Percentiles rank a stretch among this genome's conserved stretches.
Conservation (phyloP, 2,113 vertebrate species). For the Saimiri boliviensis region DNA sequence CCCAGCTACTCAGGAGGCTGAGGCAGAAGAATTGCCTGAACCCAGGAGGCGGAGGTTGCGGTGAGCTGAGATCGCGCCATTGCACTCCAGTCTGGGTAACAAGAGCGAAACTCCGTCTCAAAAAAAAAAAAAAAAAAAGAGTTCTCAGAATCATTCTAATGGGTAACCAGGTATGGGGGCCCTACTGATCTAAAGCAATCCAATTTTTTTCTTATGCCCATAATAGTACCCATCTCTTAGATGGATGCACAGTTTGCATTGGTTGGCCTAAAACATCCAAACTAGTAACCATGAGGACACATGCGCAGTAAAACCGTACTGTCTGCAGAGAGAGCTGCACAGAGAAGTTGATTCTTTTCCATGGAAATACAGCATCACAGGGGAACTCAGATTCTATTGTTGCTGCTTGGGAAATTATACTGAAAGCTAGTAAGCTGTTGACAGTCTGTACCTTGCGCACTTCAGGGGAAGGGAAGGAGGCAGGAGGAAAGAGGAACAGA, state of each 20-base stretch:
- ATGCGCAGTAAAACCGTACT: neutral
- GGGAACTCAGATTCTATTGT: neutral
- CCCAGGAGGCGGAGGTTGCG: too few relatives aligned
- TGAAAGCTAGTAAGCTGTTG: neutral
- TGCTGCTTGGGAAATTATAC: neutral
- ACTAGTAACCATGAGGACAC: rapidly evolving
- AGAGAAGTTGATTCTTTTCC: neutral
- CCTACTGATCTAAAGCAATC: neutral
- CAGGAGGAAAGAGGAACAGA: neutral
- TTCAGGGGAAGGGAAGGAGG: neutral
- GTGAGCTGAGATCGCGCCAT: too few relatives aligned
- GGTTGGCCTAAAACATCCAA: neutral
- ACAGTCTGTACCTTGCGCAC: neutral
- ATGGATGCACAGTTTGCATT: rapidly evolving
- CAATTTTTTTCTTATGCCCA: rapidly evolving
- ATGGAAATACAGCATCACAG: neutral
- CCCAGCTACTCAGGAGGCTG: too few relatives aligned
- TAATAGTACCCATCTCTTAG: rapidly evolving
- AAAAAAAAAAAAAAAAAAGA: too few relatives aligned
- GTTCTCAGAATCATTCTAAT: neutral
- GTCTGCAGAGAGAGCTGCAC: neutral
- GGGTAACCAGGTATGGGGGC: neutral
- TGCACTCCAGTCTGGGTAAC: too few relatives aligned
- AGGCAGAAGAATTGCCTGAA: too few relatives aligned
- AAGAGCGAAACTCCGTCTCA: too few relatives aligned